Conservation (phyloP, 2,888 invertebrate genomes). For the Pogonocherus hispidulus region DNA sequence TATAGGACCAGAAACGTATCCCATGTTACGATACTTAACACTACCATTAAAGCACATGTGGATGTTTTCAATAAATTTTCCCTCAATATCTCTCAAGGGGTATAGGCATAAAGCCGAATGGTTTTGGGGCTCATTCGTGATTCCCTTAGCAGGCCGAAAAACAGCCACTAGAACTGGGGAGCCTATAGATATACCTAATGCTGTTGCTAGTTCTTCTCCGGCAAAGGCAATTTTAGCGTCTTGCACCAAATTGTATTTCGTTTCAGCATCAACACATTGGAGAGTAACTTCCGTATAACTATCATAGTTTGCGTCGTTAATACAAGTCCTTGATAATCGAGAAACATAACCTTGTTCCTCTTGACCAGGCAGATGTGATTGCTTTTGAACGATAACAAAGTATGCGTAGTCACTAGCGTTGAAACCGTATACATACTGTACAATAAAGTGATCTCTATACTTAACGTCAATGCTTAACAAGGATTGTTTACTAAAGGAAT, state of each 20-base stretch:
- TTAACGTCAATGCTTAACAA: conserved; percentile 91
- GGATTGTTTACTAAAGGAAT: conserved; percentile 88
- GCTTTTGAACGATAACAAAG: conserved; percentile 95
- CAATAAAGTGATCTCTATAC: conserved; percentile 94
- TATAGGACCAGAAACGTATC: conserved; percentile 91
- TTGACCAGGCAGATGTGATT: conserved; percentile 88
- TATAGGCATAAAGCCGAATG: conserved; percentile 95
- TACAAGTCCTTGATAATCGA: conserved; percentile 92
- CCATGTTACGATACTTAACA: conserved; percentile 92
- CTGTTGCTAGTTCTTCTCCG: conserved; percentile 85
- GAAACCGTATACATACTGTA: conserved; percentile 97
- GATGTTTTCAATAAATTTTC: conserved; percentile 95
- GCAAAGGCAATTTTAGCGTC: conserved; percentile 92
- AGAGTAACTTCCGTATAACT: conserved; percentile 97
- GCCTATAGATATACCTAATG: conserved; percentile 84
- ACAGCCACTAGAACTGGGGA: conserved; percentile 88
- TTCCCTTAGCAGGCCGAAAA: conserved; percentile 91
- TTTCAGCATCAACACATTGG: conserved; percentile 82
- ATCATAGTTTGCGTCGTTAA: conserved; percentile 94
- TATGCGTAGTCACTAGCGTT: conserved; percentile 96
- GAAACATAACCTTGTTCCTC: conserved; percentile 93
- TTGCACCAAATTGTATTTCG: conserved; percentile 89
- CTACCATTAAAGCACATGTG: conserved; percentile 98
- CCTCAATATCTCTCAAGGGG: conserved; percentile 90
- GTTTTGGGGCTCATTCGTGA: conserved; percentile 84